These are phyloP conservation scores for Papilio aristodemus DNA, from an alignment of 1,140 invertebrate species.

Conservation along the genomic window DNA sequence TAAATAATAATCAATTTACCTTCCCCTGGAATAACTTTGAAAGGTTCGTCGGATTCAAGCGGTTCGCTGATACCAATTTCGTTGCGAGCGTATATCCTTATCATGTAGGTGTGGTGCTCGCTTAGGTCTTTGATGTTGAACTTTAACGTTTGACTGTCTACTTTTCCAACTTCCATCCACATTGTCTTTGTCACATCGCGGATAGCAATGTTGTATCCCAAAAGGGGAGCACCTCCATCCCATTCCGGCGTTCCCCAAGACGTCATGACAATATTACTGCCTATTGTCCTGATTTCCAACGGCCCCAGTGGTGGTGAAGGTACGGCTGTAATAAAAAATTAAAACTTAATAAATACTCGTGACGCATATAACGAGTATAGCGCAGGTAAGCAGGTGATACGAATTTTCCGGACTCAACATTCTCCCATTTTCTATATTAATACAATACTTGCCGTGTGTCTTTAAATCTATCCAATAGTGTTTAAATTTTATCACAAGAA, in stretches of 20 bases:
- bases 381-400: background rate
- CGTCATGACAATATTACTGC: conserved; percentile 91
- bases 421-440: background rate
- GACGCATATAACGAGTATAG: no score
- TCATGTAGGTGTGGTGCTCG: conserved; percentile 93
- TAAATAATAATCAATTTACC: conserved; percentile 80
- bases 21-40: conserved; percentile 90
- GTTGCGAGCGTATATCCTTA: conserved; percentile 96
- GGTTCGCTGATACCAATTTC: conserved; percentile 97
- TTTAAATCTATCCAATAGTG: no score
- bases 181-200: conserved; percentile 95
- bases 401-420: background rate
- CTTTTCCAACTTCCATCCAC: conserved; percentile 97
- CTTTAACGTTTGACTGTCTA: conserved; percentile 89
- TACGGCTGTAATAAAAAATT: conserved; percentile 83
- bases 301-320: conserved; percentile 95
- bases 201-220: conserved; percentile 95
- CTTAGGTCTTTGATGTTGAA: conserved; percentile 92
- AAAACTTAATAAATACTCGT: conserved; percentile 3
- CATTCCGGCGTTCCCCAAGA: conserved; percentile 96
- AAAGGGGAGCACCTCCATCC: conserved; percentile 94
- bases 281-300: conserved; percentile 90
- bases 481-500: no score
- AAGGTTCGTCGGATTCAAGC: conserved; percentile 94
- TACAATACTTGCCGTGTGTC: background rate